Evolutionary conservation across 2,797 vertebrate species (phyloP).

Genomic region (Liasis olivaceus): DNA sequence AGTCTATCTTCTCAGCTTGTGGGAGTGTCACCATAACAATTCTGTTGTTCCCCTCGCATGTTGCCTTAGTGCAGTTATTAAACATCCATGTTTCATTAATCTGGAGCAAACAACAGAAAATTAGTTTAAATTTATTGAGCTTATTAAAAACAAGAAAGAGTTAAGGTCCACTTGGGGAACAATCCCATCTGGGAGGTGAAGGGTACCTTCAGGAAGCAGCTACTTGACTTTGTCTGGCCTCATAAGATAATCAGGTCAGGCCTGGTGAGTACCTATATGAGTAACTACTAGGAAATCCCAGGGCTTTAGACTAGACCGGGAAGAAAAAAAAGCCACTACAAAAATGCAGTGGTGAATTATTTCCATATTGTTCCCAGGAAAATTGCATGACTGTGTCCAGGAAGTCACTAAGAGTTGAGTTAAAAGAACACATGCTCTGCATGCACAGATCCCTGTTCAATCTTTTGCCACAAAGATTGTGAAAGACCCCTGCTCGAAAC

Average conservation of each 20-base stretch:
- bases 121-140: not conserved
- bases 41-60: conserved; percentile 60
- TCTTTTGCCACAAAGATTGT: not conserved
- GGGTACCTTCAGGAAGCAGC: not conserved
- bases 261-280: not conserved
- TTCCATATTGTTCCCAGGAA: not conserved
- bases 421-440: not conserved
- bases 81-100: conserved; percentile 71
- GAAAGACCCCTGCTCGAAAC: not conserved
- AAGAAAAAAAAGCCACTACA: not conserved
- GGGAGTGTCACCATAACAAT: conserved; percentile 74
- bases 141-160: not conserved
- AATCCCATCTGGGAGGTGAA: not conserved
- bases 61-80: conserved; percentile 61
- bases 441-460: not conserved
- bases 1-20: conserved; percentile 72
- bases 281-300: not conserved
- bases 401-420: not conserved
- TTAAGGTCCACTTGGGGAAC: not conserved
- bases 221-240: not conserved
- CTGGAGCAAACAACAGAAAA: conserved; percentile 39
- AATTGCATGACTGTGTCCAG: not conserved
- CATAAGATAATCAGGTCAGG: not conserved
- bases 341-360: not conserved
- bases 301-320: not conserved